These are phyloP conservation scores for Okapia johnstoni DNA, from an alignment of 2,113 vertebrate species.

Conservation along the genomic window DNA sequence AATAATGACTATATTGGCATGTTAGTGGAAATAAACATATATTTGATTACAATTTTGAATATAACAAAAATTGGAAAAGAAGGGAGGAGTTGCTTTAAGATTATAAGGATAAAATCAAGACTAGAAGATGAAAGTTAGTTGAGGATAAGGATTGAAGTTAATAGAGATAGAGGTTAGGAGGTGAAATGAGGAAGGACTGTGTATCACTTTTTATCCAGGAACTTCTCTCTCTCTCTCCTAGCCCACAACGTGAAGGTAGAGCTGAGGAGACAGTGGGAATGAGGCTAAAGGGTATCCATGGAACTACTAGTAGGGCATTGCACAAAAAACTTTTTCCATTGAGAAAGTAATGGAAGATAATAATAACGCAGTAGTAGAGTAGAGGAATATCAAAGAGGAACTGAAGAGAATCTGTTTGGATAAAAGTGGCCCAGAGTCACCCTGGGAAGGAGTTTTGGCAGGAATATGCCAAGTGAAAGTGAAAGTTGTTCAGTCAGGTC, in stretches of 20 bases:
- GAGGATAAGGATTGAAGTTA: neutral
- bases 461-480: neutral
- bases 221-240: neutral
- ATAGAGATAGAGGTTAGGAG: neutral
- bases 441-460: neutral
- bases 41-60: neutral
- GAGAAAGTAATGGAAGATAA: neutral
- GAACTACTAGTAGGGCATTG: neutral
- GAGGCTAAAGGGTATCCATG: accelerated
- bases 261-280: neutral
- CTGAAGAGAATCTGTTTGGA: neutral
- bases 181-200: neutral
- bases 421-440: neutral
- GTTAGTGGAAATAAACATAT: neutral
- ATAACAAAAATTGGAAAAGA: neutral
- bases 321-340: neutral
- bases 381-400: neutral
- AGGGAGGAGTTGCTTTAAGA: neutral
- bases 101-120: neutral
- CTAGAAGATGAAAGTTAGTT: neutral
- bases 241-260: neutral
- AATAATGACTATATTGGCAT: neutral
- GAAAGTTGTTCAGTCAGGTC: neutral
- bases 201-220: neutral
- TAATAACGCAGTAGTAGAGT: neutral